Conservation (phyloP, 2,113 vertebrate genomes). For the Scartelaos histophorus region DNA sequence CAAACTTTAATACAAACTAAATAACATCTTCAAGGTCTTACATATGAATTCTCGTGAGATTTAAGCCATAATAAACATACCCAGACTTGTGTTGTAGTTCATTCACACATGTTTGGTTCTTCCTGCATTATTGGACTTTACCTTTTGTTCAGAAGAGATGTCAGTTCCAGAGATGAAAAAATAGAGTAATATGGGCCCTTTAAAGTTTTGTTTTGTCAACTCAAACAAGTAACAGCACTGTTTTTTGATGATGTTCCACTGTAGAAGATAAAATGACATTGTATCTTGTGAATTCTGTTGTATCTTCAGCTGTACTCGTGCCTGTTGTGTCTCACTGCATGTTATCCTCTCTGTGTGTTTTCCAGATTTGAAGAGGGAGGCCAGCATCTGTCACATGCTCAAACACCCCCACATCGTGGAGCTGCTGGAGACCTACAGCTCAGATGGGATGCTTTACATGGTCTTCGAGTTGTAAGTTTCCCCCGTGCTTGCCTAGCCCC, state of each 20-base stretch:
- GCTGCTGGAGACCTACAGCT: slow-evolving; percentile 97
- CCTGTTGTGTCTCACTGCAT: neutral
- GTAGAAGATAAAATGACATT: neutral
- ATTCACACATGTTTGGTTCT: no score
- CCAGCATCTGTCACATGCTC: slow-evolving; percentile 99
- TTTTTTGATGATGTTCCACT: neutral
- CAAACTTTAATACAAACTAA: no score
- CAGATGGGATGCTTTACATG: slow-evolving; percentile 99
- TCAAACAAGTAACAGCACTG: neutral
- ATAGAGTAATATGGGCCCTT: no score
- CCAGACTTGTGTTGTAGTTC: no score
- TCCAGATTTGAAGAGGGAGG: slow-evolving; percentile 97
- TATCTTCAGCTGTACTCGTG: neutral
- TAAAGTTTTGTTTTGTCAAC: neutral
- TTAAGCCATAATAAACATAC: no score
- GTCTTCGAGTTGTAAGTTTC: slow-evolving; percentile 98
- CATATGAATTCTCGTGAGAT: no score
- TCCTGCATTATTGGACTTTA: no score
- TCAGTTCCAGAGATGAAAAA: no score
- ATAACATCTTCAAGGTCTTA: no score
- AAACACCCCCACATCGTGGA: slow-evolving; percentile 99
- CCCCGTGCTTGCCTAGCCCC: neutral
- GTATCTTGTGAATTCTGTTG: neutral
- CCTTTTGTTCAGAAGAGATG: no score
- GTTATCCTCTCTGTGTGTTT: slow-evolving; percentile 14